Conservation (phyloP, 2,888 invertebrate genomes). For the Patella pellucida region DNA sequence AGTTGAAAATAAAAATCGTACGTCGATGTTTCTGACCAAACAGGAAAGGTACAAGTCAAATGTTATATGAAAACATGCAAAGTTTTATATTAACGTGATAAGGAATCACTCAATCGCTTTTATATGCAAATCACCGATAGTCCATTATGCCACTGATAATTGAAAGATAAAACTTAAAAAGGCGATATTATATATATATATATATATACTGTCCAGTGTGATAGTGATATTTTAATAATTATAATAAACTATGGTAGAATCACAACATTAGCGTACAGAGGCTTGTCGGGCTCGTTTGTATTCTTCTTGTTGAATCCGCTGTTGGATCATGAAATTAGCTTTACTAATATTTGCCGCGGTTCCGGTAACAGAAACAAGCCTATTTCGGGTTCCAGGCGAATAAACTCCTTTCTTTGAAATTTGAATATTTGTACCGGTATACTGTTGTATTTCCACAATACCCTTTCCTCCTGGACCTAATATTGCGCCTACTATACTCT, state of each 20-base stretch:
- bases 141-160: not conserved
- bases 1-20: not conserved
- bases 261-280: slow-evolving; percentile 50
- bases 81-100: too few species aligned
- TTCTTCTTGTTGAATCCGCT: slow-evolving; percentile 96
- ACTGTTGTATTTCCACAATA: slow-evolving; percentile 96
- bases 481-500: slow-evolving; percentile 96
- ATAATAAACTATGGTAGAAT: slow-evolving; percentile 26
- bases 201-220: slow-evolving; percentile 17
- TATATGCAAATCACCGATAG: slow-evolving; percentile 1
- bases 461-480: slow-evolving; percentile 96
- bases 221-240: slow-evolving; percentile 21
- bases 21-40: not conserved
- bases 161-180: slow-evolving; percentile 17
- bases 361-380: slow-evolving; percentile 96
- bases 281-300: slow-evolving; percentile 90
- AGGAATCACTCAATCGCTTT: slow-evolving; percentile 9
- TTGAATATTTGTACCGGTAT: slow-evolving; percentile 97
- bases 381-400: slow-evolving; percentile 96
- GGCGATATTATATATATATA: slow-evolving; percentile 18
- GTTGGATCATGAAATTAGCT: slow-evolving; percentile 95
- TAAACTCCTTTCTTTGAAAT: slow-evolving; percentile 98
- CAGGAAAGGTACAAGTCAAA: too few species aligned
- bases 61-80: too few species aligned
- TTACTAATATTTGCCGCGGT: slow-evolving; percentile 88